Evolutionary conservation across 2,888 invertebrate species (phyloP), one percentile per base, ranked within the genome.

Genomic region (Phrixothrix hirtus): DNA sequence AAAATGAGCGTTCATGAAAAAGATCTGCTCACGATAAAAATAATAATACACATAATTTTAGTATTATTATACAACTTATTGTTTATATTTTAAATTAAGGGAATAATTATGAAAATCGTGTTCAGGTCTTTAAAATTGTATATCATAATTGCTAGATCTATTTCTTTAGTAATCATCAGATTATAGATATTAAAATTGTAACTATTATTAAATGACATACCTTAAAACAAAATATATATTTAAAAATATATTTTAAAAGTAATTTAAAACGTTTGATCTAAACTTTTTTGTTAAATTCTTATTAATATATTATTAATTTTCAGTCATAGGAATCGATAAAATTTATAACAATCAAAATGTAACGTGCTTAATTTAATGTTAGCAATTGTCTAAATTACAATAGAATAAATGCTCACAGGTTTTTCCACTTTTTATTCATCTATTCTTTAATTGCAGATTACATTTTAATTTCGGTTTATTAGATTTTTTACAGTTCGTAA

Each of bases 1-100:
- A 70, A 72, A 72, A 71, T 73, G 73, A 71, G 65, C 72, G 73
- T 70, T 71, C 73, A 72, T 71, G 62, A 43, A 45, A 64, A 63
- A 65, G 62, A 67, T 67, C 67, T 69, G 70, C 56, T 69, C 69
- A 68, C 67, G 67, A 65, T 64, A 41, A 42, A 41, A 39, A 47
- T 30, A 21, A 7, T 21, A 21, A 21, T 21, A 7, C 7, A 21
- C 12, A 16, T 39, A 13, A 3, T 21, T 3, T 21, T 21, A 21
- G 21, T 21, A 21, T 21, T 21, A 21, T 21, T 21, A 21, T 7
- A 21, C 7, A 21, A 7, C 3, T 21, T 21, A 5, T 21, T 21
- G 21, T 21, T 21, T 3, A 21, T 21, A 5, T 21, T 21, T 21
- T 21, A 21, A 21, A 21, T 21, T n/a, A n/a, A n/a, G n/a, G n/a